phyloP scores from a whole-genome alignment of 2,888 invertebrate genomes.

The Eubasilissa splendida region DNA sequence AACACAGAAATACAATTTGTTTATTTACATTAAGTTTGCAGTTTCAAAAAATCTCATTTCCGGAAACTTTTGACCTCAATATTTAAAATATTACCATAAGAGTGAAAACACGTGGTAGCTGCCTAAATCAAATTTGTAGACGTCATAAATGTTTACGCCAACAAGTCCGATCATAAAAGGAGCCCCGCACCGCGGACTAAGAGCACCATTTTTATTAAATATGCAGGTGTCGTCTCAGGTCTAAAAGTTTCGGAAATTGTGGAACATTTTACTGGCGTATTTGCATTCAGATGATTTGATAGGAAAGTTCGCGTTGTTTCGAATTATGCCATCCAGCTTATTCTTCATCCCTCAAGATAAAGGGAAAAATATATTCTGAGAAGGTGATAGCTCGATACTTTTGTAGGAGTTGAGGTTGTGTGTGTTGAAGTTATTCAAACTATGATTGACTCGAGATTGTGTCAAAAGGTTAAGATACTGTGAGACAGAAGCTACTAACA shows the following conservation, averaged over 20 bases:
- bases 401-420: neutral
- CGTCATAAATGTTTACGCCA: conserved; percentile 1
- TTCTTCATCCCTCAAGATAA: too few species aligned
- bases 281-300: neutral
- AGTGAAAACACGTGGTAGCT: neutral
- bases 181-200: neutral
- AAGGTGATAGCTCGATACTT: neutral
- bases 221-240: neutral
- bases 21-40: too few species aligned
- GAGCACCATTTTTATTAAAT: neutral
- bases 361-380: too few species aligned
- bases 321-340: too few species aligned
- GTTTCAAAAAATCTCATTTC: too few species aligned
- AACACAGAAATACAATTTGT: too few species aligned
- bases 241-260: neutral
- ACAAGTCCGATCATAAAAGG: conserved; percentile 15
- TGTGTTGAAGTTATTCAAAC: too few species aligned
- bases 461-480: too few species aligned
- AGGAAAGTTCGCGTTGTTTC: too few species aligned
- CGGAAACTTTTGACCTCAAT: neutral
- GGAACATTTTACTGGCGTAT: neutral
- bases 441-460: too few species aligned
- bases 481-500: too few species aligned
- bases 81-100: neutral
- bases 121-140: neutral